Base-by-base conservation (phyloP, 2,888 invertebrate species). In the Chrysolina haemoptera region DNA sequence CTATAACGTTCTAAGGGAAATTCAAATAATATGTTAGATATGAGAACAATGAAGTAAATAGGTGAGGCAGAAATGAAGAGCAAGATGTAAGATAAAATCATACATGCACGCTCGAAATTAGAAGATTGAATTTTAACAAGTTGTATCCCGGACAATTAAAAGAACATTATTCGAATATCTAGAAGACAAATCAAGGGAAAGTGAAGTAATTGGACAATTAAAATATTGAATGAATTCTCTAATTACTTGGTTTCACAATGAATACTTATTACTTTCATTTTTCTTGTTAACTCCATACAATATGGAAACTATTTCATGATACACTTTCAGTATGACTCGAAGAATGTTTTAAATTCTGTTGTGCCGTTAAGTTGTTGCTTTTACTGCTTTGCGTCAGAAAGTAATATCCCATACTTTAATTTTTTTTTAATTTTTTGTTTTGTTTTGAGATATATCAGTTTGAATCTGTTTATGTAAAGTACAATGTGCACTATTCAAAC, bases 221-320 rank as follows among this genome's bases (percentile, higher is more conserved):
- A 66, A 48, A 66, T 66, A 35, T 66, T 48, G 22, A 68, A 59
- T 5, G 40, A 55, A 27, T 68, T 55, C 43, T 68, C 59, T 59
- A 43, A 68, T 68, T 59, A 68, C n/a, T 43, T 22, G 0, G 59
- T 59, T 59, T 43, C 20, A 41, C 68, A 43, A 20, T 68, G 43
- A 41, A 43, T 55, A 40, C 10, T 55, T 68, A n/a, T 43, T 22
- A 68, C 68, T 68, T 68, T 68, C 68, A 59, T 68, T 68, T 50
- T 6, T 48, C 22, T 63, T n/a, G 40, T n/a, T 14, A 46, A 46
- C 22, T 11, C 41, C 16, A 5, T n/a, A 48, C 9, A 65, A 20
- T 64, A 46, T 16, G 46, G 62, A 46, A 27, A 41, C 10, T 14
- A 5, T 48, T 50, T 35, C 18, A 12, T 53, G 35, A 3, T 48